Evolutionary conservation across 2,888 invertebrate genomes (phyloP).

Genomic region (Drosophila longiperda): DNA sequence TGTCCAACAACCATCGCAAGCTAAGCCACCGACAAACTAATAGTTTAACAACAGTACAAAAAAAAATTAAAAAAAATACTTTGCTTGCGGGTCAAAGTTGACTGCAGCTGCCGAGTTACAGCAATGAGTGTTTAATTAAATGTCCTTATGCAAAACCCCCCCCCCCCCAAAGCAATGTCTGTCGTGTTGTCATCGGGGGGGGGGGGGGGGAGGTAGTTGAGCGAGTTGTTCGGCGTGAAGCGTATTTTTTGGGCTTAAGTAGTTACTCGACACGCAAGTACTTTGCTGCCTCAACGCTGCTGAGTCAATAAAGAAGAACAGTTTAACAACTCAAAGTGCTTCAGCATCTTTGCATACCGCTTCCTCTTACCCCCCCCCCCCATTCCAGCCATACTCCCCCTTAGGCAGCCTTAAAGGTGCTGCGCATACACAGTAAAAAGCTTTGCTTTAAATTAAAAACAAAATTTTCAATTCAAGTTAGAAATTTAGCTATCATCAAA

Average conservation of each 20-base stretch:
- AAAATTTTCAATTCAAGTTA: background rate
- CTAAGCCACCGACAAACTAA: conserved; percentile 27
- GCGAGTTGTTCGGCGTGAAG: background rate
- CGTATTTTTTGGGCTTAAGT: conserved; percentile 27
- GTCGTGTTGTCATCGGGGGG: background rate
- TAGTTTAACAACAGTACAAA: conserved; percentile 29
- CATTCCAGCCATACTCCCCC: background rate
- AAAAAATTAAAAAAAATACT: background rate
- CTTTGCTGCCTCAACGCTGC: conserved; percentile 14
- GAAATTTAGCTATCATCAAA: background rate
- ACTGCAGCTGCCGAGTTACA: conserved; percentile 5
- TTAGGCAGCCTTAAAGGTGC: conserved; percentile 9
- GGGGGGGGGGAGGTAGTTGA: background rate
- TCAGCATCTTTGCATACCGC: conserved; percentile 16
- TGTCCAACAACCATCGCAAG: background rate
- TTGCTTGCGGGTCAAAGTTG: conserved; percentile 23
- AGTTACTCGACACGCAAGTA: conserved; percentile 28
- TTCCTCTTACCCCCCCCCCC: background rate
- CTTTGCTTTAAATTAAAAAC: background rate
- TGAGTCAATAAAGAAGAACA: conserved; percentile 32
- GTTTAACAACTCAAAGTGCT: conserved; percentile 31
- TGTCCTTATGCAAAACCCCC: conserved; percentile 38
- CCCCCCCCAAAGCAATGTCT: conserved; percentile 12
- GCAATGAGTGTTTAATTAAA: conserved; percentile 59
- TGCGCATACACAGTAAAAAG: conserved; percentile 2